phyloP scores from a whole-genome alignment of 2,113 vertebrate genomes.

The Pterophyllum scalare region DNA sequence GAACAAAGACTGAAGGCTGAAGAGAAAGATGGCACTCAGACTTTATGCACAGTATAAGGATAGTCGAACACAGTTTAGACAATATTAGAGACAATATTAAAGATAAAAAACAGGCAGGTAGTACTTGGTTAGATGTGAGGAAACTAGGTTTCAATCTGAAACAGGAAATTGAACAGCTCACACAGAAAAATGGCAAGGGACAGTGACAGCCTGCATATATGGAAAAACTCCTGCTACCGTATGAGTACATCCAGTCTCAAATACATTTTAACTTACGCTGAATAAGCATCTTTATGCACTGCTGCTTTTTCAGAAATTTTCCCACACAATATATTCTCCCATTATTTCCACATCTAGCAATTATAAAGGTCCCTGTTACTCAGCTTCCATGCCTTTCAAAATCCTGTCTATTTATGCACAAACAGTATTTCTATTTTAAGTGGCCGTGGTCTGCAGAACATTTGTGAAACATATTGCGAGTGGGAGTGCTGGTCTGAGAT shows the following conservation, averaged over 20 bases:
- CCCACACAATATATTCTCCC: background rate
- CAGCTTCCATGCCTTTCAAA: background rate
- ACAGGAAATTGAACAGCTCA: background rate
- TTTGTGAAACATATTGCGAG: slow-evolving; percentile 55
- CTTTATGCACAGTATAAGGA: too few relatives aligned
- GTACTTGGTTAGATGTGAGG: background rate
- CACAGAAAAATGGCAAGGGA: background rate
- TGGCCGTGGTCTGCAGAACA: slow-evolving; percentile 4
- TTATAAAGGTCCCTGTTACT: background rate
- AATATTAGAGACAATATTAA: background rate
- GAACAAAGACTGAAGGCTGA: too few relatives aligned
- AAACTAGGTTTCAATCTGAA: background rate
- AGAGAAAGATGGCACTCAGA: too few relatives aligned
- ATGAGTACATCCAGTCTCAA: background rate
- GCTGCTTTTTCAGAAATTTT: background rate
- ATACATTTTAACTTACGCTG: background rate
- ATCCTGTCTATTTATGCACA: background rate
- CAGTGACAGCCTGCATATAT: background rate
- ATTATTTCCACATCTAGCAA: background rate
- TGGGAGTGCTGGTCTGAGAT: slow-evolving; percentile 47
- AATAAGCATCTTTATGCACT: background rate
- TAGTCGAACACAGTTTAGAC: background rate
- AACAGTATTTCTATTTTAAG: slow-evolving; percentile 9
- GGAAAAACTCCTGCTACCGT: too few relatives aligned
- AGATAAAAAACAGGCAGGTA: background rate